These are phyloP conservation scores for Centrocercus urophasianus DNA, from an alignment of 2,113 vertebrate genomes.

Conservation along the genomic window DNA sequence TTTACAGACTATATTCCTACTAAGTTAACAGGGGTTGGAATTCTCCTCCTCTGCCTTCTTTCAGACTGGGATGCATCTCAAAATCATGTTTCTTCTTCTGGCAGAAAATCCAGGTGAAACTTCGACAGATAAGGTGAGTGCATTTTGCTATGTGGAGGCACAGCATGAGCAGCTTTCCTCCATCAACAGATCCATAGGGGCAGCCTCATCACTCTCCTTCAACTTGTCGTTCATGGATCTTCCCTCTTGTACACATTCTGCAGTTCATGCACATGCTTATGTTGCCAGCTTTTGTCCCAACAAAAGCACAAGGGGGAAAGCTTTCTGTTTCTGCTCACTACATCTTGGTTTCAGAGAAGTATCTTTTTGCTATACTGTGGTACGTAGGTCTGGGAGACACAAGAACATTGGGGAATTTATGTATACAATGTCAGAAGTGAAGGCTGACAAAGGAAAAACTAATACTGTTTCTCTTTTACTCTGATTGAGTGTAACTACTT, in stretches of 20 bases:
- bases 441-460: neutral
- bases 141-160: neutral
- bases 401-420: neutral
- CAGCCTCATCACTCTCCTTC: neutral
- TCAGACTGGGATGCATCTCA: neutral
- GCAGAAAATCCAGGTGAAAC: neutral
- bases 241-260: neutral
- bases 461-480: neutral
- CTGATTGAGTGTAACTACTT: neutral
- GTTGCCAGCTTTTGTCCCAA: neutral
- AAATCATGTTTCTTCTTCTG: neutral
- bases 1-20: neutral
- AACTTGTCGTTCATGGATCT: neutral
- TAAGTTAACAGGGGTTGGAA: neutral
- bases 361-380: neutral
- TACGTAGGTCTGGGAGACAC: neutral
- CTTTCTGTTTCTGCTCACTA: neutral
- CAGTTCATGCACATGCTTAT: neutral
- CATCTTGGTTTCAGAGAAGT: neutral
- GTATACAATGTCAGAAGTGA: neutral
- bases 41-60: neutral
- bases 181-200: neutral
- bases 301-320: neutral
- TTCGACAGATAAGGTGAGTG: rapidly evolving
- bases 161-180: neutral